Conservation (phyloP, 2,113 vertebrate species). For the Melanocharis versteri region DNA sequence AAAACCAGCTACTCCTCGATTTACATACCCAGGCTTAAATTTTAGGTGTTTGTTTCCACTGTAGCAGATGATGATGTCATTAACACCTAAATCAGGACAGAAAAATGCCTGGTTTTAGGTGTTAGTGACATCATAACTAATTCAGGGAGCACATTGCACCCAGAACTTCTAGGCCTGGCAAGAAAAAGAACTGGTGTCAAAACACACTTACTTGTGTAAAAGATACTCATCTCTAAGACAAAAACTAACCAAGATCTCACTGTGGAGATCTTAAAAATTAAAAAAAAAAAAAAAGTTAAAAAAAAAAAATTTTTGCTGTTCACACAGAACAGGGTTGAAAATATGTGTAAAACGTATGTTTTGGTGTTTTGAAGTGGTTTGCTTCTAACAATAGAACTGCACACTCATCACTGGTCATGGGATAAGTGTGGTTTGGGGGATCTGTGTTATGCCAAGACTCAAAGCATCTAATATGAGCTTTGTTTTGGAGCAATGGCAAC, state of each 20-base stretch:
- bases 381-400: slow-evolving; percentile 49
- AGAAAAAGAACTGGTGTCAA: neutral
- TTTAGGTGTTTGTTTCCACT: slow-evolving; percentile 24
- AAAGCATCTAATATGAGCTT: neutral
- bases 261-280: neutral
- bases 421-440: slow-evolving; percentile 33
- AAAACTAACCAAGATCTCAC: neutral
- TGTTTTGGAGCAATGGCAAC: slow-evolving; percentile 1
- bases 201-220: neutral
- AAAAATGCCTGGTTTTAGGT: slow-evolving; percentile 14
- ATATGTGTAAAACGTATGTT: neutral
- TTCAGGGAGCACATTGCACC: neutral
- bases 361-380: slow-evolving; percentile 29
- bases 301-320: neutral
- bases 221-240: neutral
- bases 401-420: slow-evolving; percentile 39
- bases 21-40: slow-evolving; percentile 1
- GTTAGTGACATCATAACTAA: slow-evolving; percentile 26
- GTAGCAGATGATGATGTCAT: slow-evolving; percentile 35
- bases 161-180: neutral
- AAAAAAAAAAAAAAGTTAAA: neutral
- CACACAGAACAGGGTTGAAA: neutral
- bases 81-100: slow-evolving; percentile 44
- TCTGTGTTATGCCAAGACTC: neutral
- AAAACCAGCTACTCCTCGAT: neutral